Conservation (phyloP, 2,888 invertebrate genomes). For the Caenorhabditis sinica region DNA sequence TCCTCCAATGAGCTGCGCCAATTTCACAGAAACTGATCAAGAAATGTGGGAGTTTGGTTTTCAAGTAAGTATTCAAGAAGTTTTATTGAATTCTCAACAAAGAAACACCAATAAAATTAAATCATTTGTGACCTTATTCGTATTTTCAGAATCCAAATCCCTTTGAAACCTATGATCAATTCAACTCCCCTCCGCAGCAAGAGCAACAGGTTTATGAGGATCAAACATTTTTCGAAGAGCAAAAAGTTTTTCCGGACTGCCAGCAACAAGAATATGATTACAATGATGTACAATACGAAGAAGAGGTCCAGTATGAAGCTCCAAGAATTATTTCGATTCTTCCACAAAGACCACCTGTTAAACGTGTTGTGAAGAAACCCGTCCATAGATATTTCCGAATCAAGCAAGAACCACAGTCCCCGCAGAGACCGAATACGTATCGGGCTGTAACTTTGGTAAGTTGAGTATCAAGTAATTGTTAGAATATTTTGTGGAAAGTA, state of each 20-base stretch:
- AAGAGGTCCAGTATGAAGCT: not conserved
- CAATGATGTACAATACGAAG: no score
- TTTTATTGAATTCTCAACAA: not conserved
- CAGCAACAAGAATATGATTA: not conserved
- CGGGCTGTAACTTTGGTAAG: no score
- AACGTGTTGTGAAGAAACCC: constrained; percentile 9
- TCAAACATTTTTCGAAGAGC: not conserved
- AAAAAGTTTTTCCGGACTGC: not conserved
- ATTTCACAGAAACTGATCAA: constrained; percentile 46
- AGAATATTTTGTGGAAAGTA: no score
- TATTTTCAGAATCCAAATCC: constrained; percentile 38
- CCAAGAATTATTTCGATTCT: constrained; percentile 11
- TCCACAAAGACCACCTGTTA: constrained; percentile 5
- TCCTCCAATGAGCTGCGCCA: constrained; percentile 55
- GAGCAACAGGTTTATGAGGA: not conserved
- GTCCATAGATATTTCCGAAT: constrained; percentile 45
- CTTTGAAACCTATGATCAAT: constrained; percentile 23
- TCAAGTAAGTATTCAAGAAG: constrained; percentile 30
- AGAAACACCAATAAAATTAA: no score
- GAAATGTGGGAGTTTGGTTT: constrained; percentile 63
- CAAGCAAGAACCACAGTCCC: constrained; percentile 4
- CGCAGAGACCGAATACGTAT: no score
- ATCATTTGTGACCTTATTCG: not conserved
- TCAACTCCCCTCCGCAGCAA: not conserved
- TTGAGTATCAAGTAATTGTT: no score